Base-by-base conservation (phyloP, 2,113 vertebrate species). In the Australoheros scitulus region DNA sequence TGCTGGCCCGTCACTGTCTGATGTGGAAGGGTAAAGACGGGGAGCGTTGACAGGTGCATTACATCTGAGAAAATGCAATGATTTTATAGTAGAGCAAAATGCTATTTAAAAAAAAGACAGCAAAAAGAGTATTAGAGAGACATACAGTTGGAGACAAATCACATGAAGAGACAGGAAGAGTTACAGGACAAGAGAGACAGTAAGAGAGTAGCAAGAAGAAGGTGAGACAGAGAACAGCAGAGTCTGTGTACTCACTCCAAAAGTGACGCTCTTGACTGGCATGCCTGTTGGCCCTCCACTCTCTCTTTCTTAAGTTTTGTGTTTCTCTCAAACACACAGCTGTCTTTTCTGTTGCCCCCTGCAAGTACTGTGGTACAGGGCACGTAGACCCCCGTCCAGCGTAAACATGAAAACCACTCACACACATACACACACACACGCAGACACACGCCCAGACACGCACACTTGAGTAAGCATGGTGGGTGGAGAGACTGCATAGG, bases 201-300 rank as follows among this genome's bases (percentile, higher is more conserved):
- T 58, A 61, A 41, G 58, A 47, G 26, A 13, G n/a, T 3, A 63
- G 65, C 52, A 14, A 17, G 10, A 74, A 57, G 55, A 83, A 79
- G 77, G 63, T 47, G 76, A 81, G 57, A 81, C 26, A 34, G 75
- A 80, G 82, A 85, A 79, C 61, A 79, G 82, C 65, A 87, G 77
- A 90, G 86, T 83, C 84, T 79, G 74, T 87, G 89, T 95, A 96
- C 96, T 96, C 94, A 96, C 96, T 95, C 94, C 92, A 91, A 92
- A 95, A 82, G 92, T 91, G 91, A 92, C 81, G 88, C 87, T 95
- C 91, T 94, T 93, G 92, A 91, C 94, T 91, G 95, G 95, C 96
- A 96, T 96, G 92, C 87, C 95, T 93, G 92, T 80, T 91, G 92
- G 90, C 93, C 91, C 92, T 91, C 88, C 91, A 85, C 90, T 89